Evolutionary conservation across 2,888 invertebrate genomes (phyloP).

Genomic region (Apodemia zela): DNA sequence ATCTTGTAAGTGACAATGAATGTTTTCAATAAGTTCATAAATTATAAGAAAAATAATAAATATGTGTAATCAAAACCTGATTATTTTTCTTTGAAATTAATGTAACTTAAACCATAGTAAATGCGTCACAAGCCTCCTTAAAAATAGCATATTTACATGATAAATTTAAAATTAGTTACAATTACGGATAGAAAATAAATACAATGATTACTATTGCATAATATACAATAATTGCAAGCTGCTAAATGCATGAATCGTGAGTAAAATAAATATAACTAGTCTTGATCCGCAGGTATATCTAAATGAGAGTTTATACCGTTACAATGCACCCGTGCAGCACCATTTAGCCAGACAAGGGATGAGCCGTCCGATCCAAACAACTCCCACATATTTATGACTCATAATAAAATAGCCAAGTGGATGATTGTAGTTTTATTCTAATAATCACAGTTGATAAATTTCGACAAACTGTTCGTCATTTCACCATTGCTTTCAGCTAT

Average conservation of each 20-base stretch:
- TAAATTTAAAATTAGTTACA: conserved; percentile 18
- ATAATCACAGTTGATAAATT: conserved; percentile 14
- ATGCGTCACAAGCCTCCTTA: conserved; percentile 72
- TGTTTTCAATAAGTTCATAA: too few relatives aligned
- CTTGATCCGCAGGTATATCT: conserved; percentile 26
- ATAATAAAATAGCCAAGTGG: conserved; percentile 30
- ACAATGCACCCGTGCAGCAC: conserved; percentile 44
- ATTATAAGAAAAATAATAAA: neutral
- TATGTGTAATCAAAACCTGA: neutral
- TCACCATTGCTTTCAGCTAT: conserved; percentile 15
- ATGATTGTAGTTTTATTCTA: conserved; percentile 4
- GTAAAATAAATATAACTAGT: conserved; percentile 11
- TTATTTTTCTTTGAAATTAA: conserved; percentile 41
- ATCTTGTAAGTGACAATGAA: too few relatives aligned
- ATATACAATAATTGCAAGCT: conserved; percentile 17
- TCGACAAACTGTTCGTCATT: conserved; percentile 4
- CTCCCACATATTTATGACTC: conserved; percentile 48
- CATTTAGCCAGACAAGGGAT: conserved; percentile 40
- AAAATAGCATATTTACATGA: conserved; percentile 47
- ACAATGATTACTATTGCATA: conserved; percentile 18
- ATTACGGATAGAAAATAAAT: conserved; percentile 21
- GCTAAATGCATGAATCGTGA: conserved; percentile 21
- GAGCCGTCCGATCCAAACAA: conserved; percentile 38
- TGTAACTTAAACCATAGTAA: conserved; percentile 60
- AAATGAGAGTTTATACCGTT: conserved; percentile 68